Percentiles rank a stretch among this genome's conserved stretches.
Conservation (phyloP, 2,797 vertebrate genomes). For the Tinamus major region DNA sequence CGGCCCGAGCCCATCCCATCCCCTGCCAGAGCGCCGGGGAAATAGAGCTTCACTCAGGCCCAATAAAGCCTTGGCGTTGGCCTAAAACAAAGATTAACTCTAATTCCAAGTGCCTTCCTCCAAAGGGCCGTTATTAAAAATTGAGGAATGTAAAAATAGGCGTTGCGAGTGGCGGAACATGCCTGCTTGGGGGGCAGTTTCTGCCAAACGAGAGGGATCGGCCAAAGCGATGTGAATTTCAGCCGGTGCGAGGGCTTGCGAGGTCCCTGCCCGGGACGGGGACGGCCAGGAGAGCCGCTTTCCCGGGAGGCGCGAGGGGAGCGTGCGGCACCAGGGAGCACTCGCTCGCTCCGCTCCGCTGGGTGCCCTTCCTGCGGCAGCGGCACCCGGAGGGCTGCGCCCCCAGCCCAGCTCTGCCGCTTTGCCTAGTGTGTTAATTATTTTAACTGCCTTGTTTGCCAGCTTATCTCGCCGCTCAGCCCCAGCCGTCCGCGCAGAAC, state of each 20-base stretch:
- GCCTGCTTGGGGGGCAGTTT: slow-evolving; percentile 30
- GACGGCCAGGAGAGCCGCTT: background rate
- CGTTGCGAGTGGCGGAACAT: slow-evolving; percentile 31
- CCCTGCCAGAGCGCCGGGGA: too few relatives aligned
- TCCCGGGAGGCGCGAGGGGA: too few relatives aligned
- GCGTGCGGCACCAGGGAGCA: too few relatives aligned
- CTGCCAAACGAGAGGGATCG: background rate
- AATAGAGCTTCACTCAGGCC: slow-evolving; percentile 5
- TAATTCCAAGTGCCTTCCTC: background rate
- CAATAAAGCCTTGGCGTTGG: background rate
- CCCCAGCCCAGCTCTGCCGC: slow-evolving; percentile 68
- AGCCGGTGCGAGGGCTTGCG: background rate
- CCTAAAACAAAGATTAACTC: slow-evolving; percentile 10
- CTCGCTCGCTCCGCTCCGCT: background rate
- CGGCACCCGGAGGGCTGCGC: background rate
- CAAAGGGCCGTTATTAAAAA: slow-evolving; percentile 38
- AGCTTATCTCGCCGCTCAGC: slow-evolving; percentile 76
- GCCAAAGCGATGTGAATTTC: background rate
- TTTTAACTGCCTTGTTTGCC: slow-evolving; percentile 81
- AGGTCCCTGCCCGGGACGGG: background rate
- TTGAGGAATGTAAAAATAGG: background rate
- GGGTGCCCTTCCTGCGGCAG: background rate
- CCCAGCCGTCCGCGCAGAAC: slow-evolving; percentile 67
- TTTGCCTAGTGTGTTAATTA: slow-evolving; percentile 81
- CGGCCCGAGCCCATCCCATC: too few relatives aligned